Evolutionary conservation across 2,797 vertebrate genomes (phyloP).

Genomic region (Takifugu rubripes): DNA sequence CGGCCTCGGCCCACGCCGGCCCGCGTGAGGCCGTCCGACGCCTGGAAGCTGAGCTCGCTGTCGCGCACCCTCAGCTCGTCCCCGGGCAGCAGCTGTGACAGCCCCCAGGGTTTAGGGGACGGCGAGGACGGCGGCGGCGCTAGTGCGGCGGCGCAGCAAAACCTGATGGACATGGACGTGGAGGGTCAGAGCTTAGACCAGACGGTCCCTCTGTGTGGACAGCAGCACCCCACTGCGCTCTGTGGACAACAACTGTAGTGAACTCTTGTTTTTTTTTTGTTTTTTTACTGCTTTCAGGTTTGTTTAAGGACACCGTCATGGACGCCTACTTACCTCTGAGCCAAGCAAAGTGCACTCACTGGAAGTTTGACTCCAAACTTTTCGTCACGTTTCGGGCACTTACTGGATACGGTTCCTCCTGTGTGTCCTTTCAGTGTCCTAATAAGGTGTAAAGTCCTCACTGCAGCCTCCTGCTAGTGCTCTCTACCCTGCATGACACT

Average conservation of each 20-base stretch:
- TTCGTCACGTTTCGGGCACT: slow-evolving; percentile 24
- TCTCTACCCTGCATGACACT: slow-evolving; percentile 31
- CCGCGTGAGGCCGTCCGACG: slow-evolving; percentile 76
- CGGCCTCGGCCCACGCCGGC: slow-evolving; percentile 81
- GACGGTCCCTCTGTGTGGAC: slow-evolving; percentile 82
- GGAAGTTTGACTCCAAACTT: slow-evolving; percentile 39
- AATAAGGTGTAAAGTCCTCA: slow-evolving; percentile 32
- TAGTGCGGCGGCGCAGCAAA: slow-evolving; percentile 57
- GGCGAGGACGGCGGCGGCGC: slow-evolving; percentile 29
- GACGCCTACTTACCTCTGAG: slow-evolving; percentile 45
- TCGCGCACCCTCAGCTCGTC: slow-evolving; percentile 82
- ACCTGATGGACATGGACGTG: slow-evolving; percentile 88
- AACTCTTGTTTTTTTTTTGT: not conserved
- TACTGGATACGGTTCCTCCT: slow-evolving; percentile 27
- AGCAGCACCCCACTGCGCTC: slow-evolving; percentile 55
- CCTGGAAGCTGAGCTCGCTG: slow-evolving; percentile 84
- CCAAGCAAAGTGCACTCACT: slow-evolving; percentile 43
- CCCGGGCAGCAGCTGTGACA: slow-evolving; percentile 82
- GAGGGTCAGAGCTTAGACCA: slow-evolving; percentile 86
- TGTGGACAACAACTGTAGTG: slow-evolving; percentile 63
- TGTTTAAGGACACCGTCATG: slow-evolving; percentile 9
- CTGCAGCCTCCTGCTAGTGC: slow-evolving; percentile 21
- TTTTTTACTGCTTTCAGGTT: slow-evolving; percentile 8
- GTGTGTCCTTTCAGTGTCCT: slow-evolving; percentile 23
- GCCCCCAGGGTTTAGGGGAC: slow-evolving; percentile 75